phyloP scores from a whole-genome alignment of 2,797 vertebrate species.

The Parauchenoglanis punctatus region DNA sequence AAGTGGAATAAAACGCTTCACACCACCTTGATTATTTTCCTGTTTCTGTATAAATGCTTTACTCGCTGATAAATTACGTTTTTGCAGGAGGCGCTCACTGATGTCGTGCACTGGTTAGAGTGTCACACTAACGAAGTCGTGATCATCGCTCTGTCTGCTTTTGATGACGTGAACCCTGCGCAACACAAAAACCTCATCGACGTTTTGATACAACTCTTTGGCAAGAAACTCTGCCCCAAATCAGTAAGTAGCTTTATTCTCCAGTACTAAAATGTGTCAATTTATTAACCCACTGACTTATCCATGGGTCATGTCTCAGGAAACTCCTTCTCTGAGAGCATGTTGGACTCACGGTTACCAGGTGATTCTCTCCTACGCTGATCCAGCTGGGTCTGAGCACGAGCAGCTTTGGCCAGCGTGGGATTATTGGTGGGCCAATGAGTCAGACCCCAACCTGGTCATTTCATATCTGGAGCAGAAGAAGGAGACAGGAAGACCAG shows the following conservation, averaged over 20 bases:
- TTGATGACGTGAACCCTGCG: conserved; percentile 70
- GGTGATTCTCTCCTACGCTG: conserved; percentile 82
- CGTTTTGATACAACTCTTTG: conserved; percentile 73
- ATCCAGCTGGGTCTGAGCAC: conserved; percentile 66
- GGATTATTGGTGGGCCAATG: conserved; percentile 83
- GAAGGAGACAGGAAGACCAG: conserved; percentile 74
- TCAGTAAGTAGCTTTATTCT: conserved; percentile 65
- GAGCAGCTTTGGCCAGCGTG: conserved; percentile 79
- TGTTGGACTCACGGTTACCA: conserved; percentile 83
- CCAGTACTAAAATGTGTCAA: not conserved
- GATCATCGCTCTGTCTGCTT: conserved; percentile 76
- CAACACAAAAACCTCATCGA: conserved; percentile 73
- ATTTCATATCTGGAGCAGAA: conserved; percentile 78
- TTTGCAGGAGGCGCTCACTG: conserved; percentile 71
- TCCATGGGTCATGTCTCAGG: conserved; percentile 66
- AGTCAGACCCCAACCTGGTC: conserved; percentile 72
- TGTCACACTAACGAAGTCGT: conserved; percentile 76
- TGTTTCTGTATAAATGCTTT: too few species aligned
- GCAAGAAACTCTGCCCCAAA: conserved; percentile 73
- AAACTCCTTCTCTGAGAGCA: conserved; percentile 74
- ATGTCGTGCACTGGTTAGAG: conserved; percentile 76
- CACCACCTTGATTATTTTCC: not conserved
- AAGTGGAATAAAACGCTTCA: not conserved
- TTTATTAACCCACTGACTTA: not conserved
- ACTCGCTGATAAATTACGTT: not conserved